Evolutionary conservation across 2,113 vertebrate species (phyloP), one percentile per base, ranked within the genome.

Genomic region (Stomatorhinus ivindoensis): DNA sequence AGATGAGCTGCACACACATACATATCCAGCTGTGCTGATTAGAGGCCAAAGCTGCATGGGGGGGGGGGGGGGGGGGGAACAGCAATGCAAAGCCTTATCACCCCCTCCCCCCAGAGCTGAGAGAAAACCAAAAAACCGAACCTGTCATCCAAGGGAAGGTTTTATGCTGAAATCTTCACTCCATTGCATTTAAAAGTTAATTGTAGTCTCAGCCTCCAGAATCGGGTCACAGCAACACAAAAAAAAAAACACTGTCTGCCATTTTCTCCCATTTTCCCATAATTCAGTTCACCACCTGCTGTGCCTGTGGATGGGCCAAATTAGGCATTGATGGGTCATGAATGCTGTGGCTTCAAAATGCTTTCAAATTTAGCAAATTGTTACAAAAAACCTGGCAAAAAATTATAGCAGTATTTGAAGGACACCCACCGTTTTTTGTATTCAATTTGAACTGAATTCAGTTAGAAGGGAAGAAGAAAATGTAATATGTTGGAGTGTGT

Each of bases 11-110:
- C 90, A 65, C 87, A 53, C 17, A 17, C 91, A 48, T 89, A 83
- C 91, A 76, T 93, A 86, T 17, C 82, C 91, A 91, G 90, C 92
- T 92, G 92, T 91, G 89, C 91, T 90, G 89, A 93, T 93, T 76
- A 93, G 87, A 90, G 84, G 86, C 53, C 89, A 61, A 91, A 92
- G 90, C 87, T 88, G 83, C 82, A 58, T 53, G 39, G 15, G 83
- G 8, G 69, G 91, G 13, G 48, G 90, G 0, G 44, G 44, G 44
- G 44, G 7, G 5, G 47, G 8, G 46, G 42, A 42, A 53, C 48
- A 46, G 31, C 89, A 89, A 85, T 85, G 53, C 61, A 51, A n/a
- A 51, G 10, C 15, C 83, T 88, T 10, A 35, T 31, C n/a, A 13
- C 48, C 31, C 15, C 15, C 31, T 15, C 69, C 15, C 13, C 31